Percentiles rank a stretch among this genome's conserved stretches.
Conservation (phyloP, 2,888 invertebrate genomes). For the Branchellion lobata region DNA sequence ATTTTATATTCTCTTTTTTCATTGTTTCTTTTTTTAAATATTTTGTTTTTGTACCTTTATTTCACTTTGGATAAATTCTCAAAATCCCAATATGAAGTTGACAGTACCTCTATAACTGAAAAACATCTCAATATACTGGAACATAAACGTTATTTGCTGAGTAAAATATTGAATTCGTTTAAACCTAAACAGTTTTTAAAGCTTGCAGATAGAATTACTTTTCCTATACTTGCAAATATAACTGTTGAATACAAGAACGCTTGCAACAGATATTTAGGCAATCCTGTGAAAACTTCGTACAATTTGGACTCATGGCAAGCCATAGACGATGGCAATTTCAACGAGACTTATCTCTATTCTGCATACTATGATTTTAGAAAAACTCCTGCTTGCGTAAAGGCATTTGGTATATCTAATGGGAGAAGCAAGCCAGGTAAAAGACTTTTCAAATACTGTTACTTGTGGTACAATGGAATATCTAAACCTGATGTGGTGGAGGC, state of each 20-base stretch:
- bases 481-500: conserved; percentile 36
- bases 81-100: not conserved
- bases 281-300: not conserved
- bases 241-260: too few species aligned
- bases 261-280: conserved; percentile 8
- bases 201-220: not conserved
- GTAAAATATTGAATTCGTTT: not conserved
- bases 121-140: not conserved
- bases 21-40: not conserved
- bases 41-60: not conserved
- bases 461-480: conserved; percentile 38
- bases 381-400: conserved; percentile 2
- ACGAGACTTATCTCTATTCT: conserved; percentile 47
- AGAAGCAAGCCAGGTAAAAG: not conserved
- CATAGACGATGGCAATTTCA: conserved; percentile 20
- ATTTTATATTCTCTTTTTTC: not conserved
- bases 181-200: conserved; percentile 21
- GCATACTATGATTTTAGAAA: conserved; percentile 47
- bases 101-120: not conserved
- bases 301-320: conserved; percentile 3
- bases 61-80: not conserved
- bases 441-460: conserved; percentile 44
- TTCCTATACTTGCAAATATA: not conserved
- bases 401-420: conserved; percentile 43
- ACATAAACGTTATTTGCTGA: not conserved